Base-by-base conservation (phyloP, 2,888 invertebrate species). In the Prosopocoilus inquinatus region DNA sequence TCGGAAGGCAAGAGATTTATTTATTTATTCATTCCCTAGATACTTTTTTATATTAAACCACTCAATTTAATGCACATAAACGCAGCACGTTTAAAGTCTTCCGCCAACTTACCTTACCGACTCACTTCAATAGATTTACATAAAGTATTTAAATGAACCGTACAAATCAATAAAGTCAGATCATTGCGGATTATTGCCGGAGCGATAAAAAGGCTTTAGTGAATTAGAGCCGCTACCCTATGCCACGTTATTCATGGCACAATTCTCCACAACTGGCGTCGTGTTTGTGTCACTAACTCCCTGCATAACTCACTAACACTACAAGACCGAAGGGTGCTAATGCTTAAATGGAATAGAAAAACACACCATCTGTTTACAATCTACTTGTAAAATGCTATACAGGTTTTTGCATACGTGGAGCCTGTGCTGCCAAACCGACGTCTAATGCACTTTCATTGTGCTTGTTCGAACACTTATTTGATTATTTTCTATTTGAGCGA, bases 361-460 rank as follows among this genome's bases (percentile, higher is more conserved):
- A 76, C 73, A 67, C 73, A 77, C 78, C 78, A 78, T 78, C 78
- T 78, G 78, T 73, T 77, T 74, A 73, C 76, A 76, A 77, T 78
- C 75, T 69, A 69, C 62, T 59, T 50, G 59, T 51, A 57, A 59
- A 59, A 61, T 55, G 58, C 47, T 36, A 55, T 53, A 45, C 54
- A 50, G 52, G 56, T 61, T 61, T 63, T 61, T 63, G 59, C 59
- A 59, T 58, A 58, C 48, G 41, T 9, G 38, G 12, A 12, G 38
- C 11, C 3, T 41, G 16, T 3, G 16, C 41, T 41, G 16, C 41
- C 15, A n/a, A 41, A 41, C 41, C 41, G 15, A 41, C 16, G n/a
- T 11, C 9, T 41, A n/a, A 41, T 11, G 41, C 35, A 11, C 13
- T 9, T 2, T 35, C 15, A 33, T 47, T 47, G 33, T 47, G 35